Evolutionary conservation across 2,888 invertebrate species (phyloP).

Genomic region (Agrochola lota): DNA sequence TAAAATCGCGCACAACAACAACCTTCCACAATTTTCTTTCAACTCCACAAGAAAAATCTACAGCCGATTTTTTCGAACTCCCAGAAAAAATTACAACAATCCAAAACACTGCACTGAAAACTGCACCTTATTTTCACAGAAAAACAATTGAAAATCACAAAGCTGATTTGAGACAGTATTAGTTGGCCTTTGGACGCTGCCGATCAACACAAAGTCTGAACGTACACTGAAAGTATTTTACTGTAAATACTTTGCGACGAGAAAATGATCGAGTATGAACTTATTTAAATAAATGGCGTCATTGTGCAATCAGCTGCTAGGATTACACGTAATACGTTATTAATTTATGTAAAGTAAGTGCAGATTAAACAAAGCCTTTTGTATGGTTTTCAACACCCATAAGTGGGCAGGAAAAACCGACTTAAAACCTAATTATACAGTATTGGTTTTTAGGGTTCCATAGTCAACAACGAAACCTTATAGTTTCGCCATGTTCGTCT

Average conservation of each 20-base stretch:
- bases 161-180: background rate
- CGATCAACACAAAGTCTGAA: conserved; percentile 28
- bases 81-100: background rate
- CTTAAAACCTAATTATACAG: background rate
- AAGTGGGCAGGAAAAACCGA: background rate
- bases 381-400: background rate
- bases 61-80: background rate
- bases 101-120: conserved; percentile 33
- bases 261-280: conserved; percentile 10
- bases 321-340: conserved; percentile 21
- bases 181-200: conserved; percentile 14
- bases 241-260: conserved; percentile 38
- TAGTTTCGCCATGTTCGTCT: no score
- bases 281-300: conserved; percentile 49
- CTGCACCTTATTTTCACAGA: background rate
- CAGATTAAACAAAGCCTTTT: conserved; percentile 15
- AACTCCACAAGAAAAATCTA: background rate
- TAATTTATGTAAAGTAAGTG: background rate
- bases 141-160: conserved; percentile 5
- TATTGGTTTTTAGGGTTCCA: no score
- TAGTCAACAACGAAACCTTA: no score
- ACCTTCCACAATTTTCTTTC: background rate
- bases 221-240: conserved; percentile 51
- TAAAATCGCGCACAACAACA: background rate
- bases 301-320: conserved; percentile 47